These are phyloP conservation scores for Ariopsis seemanni DNA, from an alignment of 2,113 vertebrate species.

Conservation along the genomic window DNA sequence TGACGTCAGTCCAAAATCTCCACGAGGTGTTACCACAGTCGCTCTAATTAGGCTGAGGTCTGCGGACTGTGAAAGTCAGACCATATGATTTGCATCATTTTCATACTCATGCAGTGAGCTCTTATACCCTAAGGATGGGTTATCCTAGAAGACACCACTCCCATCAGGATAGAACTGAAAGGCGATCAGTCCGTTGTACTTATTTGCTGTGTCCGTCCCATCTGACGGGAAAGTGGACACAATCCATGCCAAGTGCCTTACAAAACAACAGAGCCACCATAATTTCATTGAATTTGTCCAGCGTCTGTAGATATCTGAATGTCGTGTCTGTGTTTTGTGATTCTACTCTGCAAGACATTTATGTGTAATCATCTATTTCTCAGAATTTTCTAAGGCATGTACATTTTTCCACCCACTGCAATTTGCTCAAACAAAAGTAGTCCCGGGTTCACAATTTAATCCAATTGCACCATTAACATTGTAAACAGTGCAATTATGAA, in stretches of 20 bases:
- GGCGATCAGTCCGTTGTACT: neutral
- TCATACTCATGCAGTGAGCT: neutral
- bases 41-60: neutral
- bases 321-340: neutral
- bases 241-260: neutral
- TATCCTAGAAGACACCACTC: neutral
- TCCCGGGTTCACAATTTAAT: conserved; percentile 8
- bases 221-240: neutral
- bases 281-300: neutral
- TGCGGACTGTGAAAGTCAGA: neutral
- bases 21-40: neutral
- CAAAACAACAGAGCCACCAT: neutral
- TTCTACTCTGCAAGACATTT: neutral
- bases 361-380: neutral
- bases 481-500: conserved; percentile 14
- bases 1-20: neutral
- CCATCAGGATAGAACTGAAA: neutral
- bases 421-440: conserved; percentile 23
- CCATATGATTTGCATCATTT: neutral
- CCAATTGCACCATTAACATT: conserved; percentile 24
- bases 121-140: neutral
- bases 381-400: neutral
- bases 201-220: neutral
- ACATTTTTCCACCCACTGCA: neutral
- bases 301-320: neutral